Evolutionary conservation across 2,797 vertebrate genomes (phyloP).

Genomic region (Leuciscus waleckii): DNA sequence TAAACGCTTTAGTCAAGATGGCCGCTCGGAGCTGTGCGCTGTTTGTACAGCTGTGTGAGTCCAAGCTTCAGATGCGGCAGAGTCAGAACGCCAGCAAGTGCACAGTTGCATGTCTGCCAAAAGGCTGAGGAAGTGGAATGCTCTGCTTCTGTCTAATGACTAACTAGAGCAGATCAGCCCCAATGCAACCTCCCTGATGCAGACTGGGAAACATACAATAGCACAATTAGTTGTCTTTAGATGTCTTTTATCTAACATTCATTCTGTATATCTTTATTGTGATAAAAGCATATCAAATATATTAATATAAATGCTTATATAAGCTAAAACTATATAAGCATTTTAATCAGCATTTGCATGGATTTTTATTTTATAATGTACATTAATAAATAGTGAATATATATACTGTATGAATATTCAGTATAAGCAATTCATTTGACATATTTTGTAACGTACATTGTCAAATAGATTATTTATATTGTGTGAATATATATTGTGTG

Average conservation of each 20-base stretch:
- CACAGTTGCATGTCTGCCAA: constrained; percentile 57
- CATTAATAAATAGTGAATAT: background rate
- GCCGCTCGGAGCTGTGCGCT: constrained; percentile 65
- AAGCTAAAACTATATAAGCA: background rate
- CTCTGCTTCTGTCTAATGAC: constrained; percentile 53
- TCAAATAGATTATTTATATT: background rate
- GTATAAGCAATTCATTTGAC: background rate
- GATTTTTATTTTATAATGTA: background rate
- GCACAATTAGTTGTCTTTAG: background rate
- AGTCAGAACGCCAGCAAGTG: constrained; percentile 58
- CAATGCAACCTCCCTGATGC: constrained; percentile 35
- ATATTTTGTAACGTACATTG: background rate
- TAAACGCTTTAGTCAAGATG: constrained; percentile 64
- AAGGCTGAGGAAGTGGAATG: constrained; percentile 48
- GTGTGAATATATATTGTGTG: background rate
- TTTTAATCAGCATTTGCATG: background rate
- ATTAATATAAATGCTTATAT: background rate
- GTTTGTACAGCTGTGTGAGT: constrained; percentile 65
- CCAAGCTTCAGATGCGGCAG: constrained; percentile 55
- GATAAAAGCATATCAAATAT: background rate
- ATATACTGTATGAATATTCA: background rate
- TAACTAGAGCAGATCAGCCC: constrained; percentile 55
- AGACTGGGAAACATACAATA: constrained; percentile 24
- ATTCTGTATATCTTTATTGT: background rate
- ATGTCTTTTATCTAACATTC: background rate